Conservation (phyloP, 2,888 invertebrate genomes). For the Schizaphis graminum region DNA sequence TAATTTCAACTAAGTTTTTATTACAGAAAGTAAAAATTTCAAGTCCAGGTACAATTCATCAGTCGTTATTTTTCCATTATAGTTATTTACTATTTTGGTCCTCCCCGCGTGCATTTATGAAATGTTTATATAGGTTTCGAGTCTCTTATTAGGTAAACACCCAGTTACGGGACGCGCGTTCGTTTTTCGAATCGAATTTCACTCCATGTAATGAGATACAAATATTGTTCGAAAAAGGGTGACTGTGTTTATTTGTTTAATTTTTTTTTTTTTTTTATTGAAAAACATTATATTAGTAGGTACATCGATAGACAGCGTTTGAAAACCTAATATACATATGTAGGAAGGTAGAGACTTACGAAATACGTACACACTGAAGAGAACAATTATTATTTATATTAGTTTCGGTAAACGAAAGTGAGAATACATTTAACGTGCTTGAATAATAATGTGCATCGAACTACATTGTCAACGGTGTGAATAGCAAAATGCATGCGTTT, state of each 20-base stretch:
- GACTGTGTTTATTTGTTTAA: not conserved
- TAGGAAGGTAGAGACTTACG: not conserved
- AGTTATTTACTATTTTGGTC: not conserved
- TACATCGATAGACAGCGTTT: not conserved
- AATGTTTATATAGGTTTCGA: not conserved
- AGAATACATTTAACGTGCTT: not conserved
- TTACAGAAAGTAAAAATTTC: not conserved
- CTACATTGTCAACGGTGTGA: conserved; percentile 2
- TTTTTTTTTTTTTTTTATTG: not conserved
- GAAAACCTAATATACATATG: not conserved
- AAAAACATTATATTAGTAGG: not conserved
- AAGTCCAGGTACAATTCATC: not conserved
- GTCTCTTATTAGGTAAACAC: not conserved
- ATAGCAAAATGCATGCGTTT: conserved; percentile 32
- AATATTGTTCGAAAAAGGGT: not conserved
- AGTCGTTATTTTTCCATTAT: not conserved
- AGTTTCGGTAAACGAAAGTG: conserved; percentile 33
- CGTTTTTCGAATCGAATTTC: not conserved
- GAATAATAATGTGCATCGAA: conserved; percentile 30
- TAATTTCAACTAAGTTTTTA: not conserved
- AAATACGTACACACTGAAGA: not conserved
- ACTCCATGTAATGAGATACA: not conserved
- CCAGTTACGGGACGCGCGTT: not conserved
- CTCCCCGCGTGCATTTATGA: not conserved
- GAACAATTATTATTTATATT: conserved; percentile 33